A percentile compares a stretch with the other conserved stretches of the same genome.
phyloP scores from a whole-genome alignment of 2,888 invertebrate genomes.

The Pharmacophagus antenor region DNA sequence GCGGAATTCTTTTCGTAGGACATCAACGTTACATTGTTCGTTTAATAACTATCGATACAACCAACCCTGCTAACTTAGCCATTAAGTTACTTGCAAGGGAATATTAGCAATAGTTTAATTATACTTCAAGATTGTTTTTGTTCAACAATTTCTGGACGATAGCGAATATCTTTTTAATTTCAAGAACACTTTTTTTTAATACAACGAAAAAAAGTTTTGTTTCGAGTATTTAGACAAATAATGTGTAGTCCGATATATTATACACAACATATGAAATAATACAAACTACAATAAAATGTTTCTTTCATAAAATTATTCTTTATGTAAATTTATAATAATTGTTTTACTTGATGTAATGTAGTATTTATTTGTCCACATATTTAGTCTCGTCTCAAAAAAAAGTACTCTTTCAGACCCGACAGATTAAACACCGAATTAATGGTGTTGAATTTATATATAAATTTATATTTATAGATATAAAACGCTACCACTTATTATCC shows the following conservation, averaged over 20 bases:
- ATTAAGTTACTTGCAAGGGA: background rate
- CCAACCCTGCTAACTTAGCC: background rate
- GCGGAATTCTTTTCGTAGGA: slow-evolving; percentile 3
- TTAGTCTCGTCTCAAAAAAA: slow-evolving; percentile 13
- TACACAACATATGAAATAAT: no score
- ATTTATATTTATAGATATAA: background rate
- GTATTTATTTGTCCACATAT: no score
- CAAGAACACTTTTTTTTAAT: no score
- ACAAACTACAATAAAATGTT: no score
- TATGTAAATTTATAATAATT: no score
- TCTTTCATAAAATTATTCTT: no score
- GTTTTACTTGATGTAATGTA: no score
- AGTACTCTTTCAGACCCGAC: slow-evolving; percentile 22
- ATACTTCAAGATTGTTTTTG: background rate
- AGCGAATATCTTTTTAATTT: background rate
- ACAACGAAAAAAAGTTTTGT: no score
- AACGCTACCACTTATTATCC: background rate
- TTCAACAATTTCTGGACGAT: background rate
- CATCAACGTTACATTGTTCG: slow-evolving; percentile 11
- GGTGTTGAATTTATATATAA: background rate
- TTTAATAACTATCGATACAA: slow-evolving; percentile 8
- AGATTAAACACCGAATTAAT: slow-evolving; percentile 13
- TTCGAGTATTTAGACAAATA: no score
- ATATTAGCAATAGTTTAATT: background rate
- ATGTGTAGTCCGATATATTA: no score